Conservation (phyloP, 1,140 invertebrate species). For the Varroa destructor region DNA sequence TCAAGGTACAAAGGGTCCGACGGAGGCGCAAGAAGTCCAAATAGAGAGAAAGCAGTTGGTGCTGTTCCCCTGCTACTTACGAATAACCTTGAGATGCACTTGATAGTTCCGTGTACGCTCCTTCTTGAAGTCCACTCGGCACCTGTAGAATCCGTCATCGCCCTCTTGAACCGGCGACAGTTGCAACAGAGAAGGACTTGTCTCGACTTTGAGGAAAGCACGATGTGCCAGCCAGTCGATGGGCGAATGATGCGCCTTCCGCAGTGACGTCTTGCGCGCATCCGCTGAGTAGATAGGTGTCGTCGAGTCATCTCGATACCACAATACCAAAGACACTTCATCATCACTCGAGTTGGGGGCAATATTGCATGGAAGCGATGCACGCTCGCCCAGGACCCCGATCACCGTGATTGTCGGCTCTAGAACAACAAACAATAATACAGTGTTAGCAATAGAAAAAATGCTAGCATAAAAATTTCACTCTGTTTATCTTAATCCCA, state of each 20-base stretch:
- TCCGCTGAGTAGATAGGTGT: slow-evolving; percentile 57
- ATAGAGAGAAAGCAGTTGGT: too few relatives aligned
- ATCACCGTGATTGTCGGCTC: slow-evolving; percentile 32
- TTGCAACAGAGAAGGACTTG: slow-evolving; percentile 18
- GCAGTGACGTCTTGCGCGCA: slow-evolving; percentile 31
- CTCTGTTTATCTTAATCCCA: too few relatives aligned
- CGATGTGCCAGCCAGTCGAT: slow-evolving; percentile 26
- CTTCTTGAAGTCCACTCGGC: slow-evolving; percentile 27
- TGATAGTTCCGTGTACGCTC: slow-evolving; percentile 25
- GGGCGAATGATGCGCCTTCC: slow-evolving; percentile 33
- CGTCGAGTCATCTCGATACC: slow-evolving; percentile 53
- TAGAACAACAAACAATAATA: not conserved
- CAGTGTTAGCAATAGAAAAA: not conserved
- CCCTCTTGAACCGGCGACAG: slow-evolving; percentile 18
- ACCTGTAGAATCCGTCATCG: slow-evolving; percentile 24
- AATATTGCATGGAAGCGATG: slow-evolving; percentile 24
- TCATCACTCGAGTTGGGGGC: slow-evolving; percentile 2
- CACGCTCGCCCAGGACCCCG: slow-evolving; percentile 21
- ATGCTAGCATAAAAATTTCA: too few relatives aligned
- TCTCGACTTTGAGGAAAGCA: slow-evolving; percentile 3
- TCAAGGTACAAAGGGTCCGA: too few relatives aligned
- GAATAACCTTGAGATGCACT: slow-evolving; percentile 27
- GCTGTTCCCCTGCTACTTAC: slow-evolving; percentile 3
- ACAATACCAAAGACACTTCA: slow-evolving; percentile 16
- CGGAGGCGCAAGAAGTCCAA: too few relatives aligned